Conservation (phyloP, 2,888 invertebrate genomes). For the Acronicta leporina region DNA sequence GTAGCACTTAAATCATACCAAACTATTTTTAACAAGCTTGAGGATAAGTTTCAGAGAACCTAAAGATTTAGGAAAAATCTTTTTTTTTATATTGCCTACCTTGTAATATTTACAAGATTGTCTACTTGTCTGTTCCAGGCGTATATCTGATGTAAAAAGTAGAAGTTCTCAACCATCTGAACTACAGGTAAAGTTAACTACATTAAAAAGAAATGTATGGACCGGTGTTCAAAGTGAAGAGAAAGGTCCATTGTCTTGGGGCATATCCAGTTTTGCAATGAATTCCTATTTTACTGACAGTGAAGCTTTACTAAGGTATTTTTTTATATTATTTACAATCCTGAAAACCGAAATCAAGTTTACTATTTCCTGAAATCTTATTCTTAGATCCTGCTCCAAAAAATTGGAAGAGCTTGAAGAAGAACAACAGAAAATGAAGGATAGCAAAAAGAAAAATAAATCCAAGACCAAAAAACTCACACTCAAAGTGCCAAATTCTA, state of each 20-base stretch:
- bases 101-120: not conserved
- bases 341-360: no score
- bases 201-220: slow-evolving; percentile 93
- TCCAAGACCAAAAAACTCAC: slow-evolving; percentile 80
- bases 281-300: slow-evolving; percentile 88
- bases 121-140: slow-evolving; percentile 62
- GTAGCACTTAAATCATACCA: no score
- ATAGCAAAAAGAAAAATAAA: slow-evolving; percentile 86
- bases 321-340: not conserved
- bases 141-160: slow-evolving; percentile 78
- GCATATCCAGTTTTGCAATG: slow-evolving; percentile 89
- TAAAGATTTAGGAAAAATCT: no score
- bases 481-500: slow-evolving; percentile 80
- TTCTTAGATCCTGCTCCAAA: slow-evolving; percentile 90
- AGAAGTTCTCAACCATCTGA: slow-evolving; percentile 87
- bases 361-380: not conserved
- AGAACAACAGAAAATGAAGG: slow-evolving; percentile 77
- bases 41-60: no score
- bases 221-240: slow-evolving; percentile 89
- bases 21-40: no score
- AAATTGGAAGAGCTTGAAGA: slow-evolving; percentile 88
- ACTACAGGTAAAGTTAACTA: slow-evolving; percentile 91
- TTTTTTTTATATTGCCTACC: no score
- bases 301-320: slow-evolving; percentile 89
- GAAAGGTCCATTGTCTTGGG: slow-evolving; percentile 91